Base-by-base conservation (phyloP, 2,888 invertebrate species). In the Prosapia bicincta region DNA sequence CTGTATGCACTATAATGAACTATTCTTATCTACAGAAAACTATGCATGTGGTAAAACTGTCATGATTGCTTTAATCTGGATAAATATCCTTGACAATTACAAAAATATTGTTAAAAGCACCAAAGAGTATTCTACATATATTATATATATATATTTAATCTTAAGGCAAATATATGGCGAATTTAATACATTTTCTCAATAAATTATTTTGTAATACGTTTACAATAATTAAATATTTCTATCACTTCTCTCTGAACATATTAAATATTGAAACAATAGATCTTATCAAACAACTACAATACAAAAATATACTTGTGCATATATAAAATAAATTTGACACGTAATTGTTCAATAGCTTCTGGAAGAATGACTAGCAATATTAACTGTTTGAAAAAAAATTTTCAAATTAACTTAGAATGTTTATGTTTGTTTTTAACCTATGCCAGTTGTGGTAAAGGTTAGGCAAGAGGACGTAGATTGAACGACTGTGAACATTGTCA, bases 81-180 rank as follows among this genome's bases (percentile, higher is more conserved):
- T 72, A 65, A 66, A 23, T 15, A n/a, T n/a, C n/a, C n/a, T n/a
- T n/a, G n/a, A n/a, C n/a, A 32, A 32, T 65, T 23, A 32, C 67
- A 72, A 66, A 72, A 72, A 72, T 66, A 72, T 72, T 25, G 20
- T 30, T 67, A 65, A 72, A 67, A 72, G 72, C 72, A 72, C 72
- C 72, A 72, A 28, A 73, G 23, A 54, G 54, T 54, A 68, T 43
- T 68, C 26, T 69, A 15, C 25, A 67, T 32, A 20, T 54, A 68
- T 68, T 20, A 20, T 68, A 20, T 54, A 38, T 68, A 20, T 15
- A 43, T 43, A 24, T 43, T 23, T 54, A 28, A 43, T 25, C 66
- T 43, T 74, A 74, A 74, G 74, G 74, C 74, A 74, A 74, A 74
- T 43, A 68, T 67, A 73, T n/a, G 74, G 74, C 65, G 69, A 69